These are phyloP conservation scores for Adelphocoris suturalis DNA, from an alignment of 2,888 invertebrate genomes.

Conservation along the genomic window DNA sequence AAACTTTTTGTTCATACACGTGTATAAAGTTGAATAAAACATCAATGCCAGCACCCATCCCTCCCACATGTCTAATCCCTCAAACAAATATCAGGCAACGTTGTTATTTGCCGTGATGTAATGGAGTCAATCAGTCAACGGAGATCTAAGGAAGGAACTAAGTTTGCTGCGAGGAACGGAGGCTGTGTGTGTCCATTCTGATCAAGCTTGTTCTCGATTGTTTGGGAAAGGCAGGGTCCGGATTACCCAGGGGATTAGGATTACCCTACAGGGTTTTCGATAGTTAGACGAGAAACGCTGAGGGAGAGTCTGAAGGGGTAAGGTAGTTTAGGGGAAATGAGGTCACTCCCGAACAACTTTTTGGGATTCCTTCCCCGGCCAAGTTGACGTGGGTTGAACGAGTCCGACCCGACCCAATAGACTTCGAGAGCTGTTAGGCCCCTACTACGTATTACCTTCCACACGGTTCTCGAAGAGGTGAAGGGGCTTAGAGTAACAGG, in stretches of 20 bases:
- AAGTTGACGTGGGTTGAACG: not conserved
- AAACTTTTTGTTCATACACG: too few species aligned
- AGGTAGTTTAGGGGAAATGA: not conserved
- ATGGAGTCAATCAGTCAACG: too few species aligned
- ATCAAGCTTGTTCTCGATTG: not conserved
- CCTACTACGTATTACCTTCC: too few species aligned
- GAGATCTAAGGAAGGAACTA: not conserved
- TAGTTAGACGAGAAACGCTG: not conserved
- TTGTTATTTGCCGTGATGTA: too few species aligned
- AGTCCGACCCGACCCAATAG: not conserved
- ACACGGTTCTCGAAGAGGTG: too few species aligned
- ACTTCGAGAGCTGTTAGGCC: not conserved
- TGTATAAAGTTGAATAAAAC: too few species aligned
- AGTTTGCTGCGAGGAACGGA: not conserved
- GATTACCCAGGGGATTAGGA: slow-evolving; percentile 8
- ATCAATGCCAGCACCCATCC: too few species aligned
- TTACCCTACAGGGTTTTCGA: not conserved
- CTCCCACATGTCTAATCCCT: too few species aligned
- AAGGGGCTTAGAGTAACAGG: too few species aligned
- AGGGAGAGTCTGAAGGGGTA: not conserved
- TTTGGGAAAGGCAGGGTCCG: not conserved
- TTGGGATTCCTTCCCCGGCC: not conserved
- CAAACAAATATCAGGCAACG: too few species aligned
- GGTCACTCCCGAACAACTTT: slow-evolving; percentile 5
- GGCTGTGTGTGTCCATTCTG: not conserved